Evolutionary conservation across 2,113 vertebrate genomes (phyloP), one percentile per base, ranked within the genome.

Genomic region (Dasyurus viverrinus): DNA sequence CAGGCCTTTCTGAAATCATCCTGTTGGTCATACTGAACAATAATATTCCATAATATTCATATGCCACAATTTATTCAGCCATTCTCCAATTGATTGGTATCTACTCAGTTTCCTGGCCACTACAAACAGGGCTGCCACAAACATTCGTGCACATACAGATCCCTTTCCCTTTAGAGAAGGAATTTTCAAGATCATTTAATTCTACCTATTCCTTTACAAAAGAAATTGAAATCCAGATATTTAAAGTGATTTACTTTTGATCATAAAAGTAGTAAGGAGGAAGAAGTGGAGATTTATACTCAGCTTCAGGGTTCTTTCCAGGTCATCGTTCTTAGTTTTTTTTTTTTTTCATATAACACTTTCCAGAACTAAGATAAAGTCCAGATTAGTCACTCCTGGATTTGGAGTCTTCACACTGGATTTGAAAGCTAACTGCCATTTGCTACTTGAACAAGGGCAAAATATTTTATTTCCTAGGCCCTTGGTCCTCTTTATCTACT

Each of bases 211-310:
- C 0, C 52, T 52, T 50, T 53, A 50, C 52, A 68, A 6, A 91
- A 30, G 47, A 54, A 91, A 9, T 53, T 92, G 95, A 92, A 91
- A 94, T 93, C 96, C 46, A 92, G 89, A 89, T 60, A 94, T 89
- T 25, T 36, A 89, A 92, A 60, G 95, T 3, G 54, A 27, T 52
- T 53, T 27, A 11, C 36, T 76, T 8, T 24, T 24, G 36, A 46
- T 19, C 42, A 55, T 94, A 84, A 0, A 25, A 52, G 68, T 22
- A 84, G 12, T 60, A 48, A 92, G 91, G 27, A 7, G 11, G 30
- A 68, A 19, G 10, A 36, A 53, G 52, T 27, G 91, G 55, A 22
- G 8, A 26, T 52, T 30, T 57, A 48, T 36, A 47, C 55, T n/a
- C 30, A 14, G 2, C 2, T 9, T 57, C 89, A 16, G 0, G 8